phyloP scores from a whole-genome alignment of 2,797 vertebrate genomes.

The Vespertilio murinus region DNA sequence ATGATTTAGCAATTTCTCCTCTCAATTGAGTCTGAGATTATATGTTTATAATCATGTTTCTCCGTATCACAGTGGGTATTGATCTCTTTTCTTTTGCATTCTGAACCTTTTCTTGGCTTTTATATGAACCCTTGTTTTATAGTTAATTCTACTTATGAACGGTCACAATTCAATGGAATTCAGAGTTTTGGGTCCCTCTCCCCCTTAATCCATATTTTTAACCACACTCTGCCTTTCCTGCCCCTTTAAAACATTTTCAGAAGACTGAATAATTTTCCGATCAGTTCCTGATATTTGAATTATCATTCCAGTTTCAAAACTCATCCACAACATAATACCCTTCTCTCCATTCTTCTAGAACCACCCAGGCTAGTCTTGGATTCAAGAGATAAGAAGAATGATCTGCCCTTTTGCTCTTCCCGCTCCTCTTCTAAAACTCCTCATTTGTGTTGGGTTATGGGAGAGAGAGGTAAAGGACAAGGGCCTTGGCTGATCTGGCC shows the following conservation, averaged over 20 bases:
- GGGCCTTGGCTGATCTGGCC: background rate
- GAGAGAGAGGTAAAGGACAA: background rate
- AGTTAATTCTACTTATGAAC: conserved; percentile 14
- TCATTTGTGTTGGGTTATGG: background rate
- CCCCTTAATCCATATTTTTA: background rate
- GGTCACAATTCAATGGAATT: background rate
- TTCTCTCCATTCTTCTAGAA: background rate
- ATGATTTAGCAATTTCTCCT: background rate
- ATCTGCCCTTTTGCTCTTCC: background rate
- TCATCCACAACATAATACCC: background rate
- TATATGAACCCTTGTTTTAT: background rate
- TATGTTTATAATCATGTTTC: background rate
- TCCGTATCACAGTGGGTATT: background rate
- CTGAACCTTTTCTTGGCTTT: background rate
- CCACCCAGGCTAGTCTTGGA: background rate
- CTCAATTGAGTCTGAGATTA: background rate
- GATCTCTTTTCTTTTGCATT: background rate
- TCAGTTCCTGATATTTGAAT: background rate
- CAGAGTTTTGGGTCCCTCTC: background rate
- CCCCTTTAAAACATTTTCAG: background rate
- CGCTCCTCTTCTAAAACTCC: background rate
- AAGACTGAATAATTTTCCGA: background rate
- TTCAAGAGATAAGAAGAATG: background rate
- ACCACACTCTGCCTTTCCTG: background rate
- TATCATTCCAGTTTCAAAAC: background rate